Evolutionary conservation across 2,888 invertebrate genomes (phyloP), one percentile per base, ranked within the genome.

Genomic region (Heliconius ismenius): DNA sequence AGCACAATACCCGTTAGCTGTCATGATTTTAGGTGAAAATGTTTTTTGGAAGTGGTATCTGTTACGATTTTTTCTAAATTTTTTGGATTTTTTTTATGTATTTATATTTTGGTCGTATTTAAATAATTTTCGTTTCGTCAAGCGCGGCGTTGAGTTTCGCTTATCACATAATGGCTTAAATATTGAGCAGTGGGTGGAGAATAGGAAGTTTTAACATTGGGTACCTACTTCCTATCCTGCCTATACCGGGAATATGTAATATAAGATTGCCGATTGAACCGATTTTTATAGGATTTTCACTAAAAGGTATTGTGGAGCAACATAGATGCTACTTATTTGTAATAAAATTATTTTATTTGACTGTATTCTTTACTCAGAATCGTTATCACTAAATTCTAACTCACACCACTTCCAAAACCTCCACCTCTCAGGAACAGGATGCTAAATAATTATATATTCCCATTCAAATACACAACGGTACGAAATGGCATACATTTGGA

Each of bases 381-480:
- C 67, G 1, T 26, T 18, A 49, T 18, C 49, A 1, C 18, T 21
- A 49, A 68, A 28, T 3, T 18, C 4, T 11, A 49, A 7, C 28
- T 39, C 3, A 39, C 39, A 26, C 73, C 73, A 73, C 62, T 73
- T 73, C 73, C 18, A 62, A 24, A 39, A 62, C 9, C 39, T 1
- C 9, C 32, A 70, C 26, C 11, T 73, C 73, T 24, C 18, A 62
- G 73, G 18, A 58, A 69, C 89, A 90, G 90, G 88, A 90, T 88
- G 89, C 86, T 85, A 88, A 89, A 91, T 92, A 91, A 92, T 92
- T 90, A 91, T 86, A 90, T 88, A 88, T 90, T 89, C 87, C 86
- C 89, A 89, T 88, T 85, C 86, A 86, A 88, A 79, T 76, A 70
- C 64, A 83, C 87, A 88, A 88, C 87, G 86, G 89, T 88, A 88